Evolutionary conservation across 1,140 invertebrate species (phyloP).

Genomic region (Drosophila pectinifera): DNA sequence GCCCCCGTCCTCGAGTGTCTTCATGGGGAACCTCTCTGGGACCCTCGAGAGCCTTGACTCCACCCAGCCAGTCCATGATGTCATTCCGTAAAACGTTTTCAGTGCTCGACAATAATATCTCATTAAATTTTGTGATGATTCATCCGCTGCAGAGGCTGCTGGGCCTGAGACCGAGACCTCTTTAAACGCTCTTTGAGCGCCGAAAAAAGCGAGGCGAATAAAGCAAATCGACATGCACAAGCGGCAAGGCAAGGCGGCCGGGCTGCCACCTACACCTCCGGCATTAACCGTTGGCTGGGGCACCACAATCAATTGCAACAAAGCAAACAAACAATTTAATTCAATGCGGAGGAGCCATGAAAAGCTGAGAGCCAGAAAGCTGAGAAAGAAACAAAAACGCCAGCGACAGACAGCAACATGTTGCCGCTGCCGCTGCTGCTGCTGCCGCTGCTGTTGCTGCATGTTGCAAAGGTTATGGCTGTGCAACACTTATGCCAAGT

Average conservation of each 20-base stretch:
- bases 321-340: conserved; percentile 85
- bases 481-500: conserved; percentile 84
- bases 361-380: conserved; percentile 46
- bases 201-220: conserved; percentile 36
- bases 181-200: conserved; percentile 23
- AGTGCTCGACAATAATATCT: conserved; percentile 64
- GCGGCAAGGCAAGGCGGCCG: conserved; percentile 17
- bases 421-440: conserved; percentile 47
- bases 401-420: conserved; percentile 67
- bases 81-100: conserved; percentile 55
- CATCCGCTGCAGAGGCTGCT: conserved; percentile 45
- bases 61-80: conserved; percentile 48
- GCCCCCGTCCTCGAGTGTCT: no score
- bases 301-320: conserved; percentile 80
- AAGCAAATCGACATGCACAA: conserved; percentile 65
- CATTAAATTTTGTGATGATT: conserved; percentile 79
- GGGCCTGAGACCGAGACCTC: conserved; percentile 36
- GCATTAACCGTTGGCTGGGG: conserved; percentile 79
- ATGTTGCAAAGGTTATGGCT: conserved; percentile 83
- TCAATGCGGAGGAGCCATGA: conserved; percentile 76
- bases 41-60: not conserved
- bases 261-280: conserved; percentile 65
- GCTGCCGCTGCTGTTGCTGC: conserved; percentile 43
- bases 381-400: conserved; percentile 49
- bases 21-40: not conserved